Evolutionary conservation across 2,113 vertebrate species (phyloP), one percentile per base, ranked within the genome.

Genomic region (Eonycteris spelaea): DNA sequence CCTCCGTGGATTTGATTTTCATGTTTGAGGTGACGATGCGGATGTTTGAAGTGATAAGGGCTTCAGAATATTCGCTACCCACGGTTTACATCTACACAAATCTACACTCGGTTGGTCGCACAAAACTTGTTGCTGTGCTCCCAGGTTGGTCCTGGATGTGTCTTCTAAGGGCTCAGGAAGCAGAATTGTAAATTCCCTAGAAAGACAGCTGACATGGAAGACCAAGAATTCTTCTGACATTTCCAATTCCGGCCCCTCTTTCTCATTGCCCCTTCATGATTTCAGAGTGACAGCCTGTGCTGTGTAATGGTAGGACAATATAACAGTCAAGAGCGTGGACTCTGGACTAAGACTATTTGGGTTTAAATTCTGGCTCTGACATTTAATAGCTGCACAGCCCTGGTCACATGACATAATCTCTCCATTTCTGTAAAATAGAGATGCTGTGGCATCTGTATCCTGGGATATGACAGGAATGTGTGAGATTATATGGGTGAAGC

Each of bases 401-500:
- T 18, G 68, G 21, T 6, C 53, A 45, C 19, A 21, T 75, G 59
- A 57, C 2, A n/a, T 4, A 40, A 67, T 4, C 1, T 80, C 40
- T 87, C 24, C 2, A n/a, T 45, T 57, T 85, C 75, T 68, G 11
- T 40, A 45, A 85, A 35, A 55, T 4, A 67, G 68, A 38, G 67
- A 11, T 40, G 3, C 13, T 11, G 18, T 0, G 3, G 24, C 21
- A 28, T 33, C 2, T n/a, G 14, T 26, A 14, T 16, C n/a, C 7
- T 13, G 21, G 15, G 15, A 16, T 3, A 33, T 67, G 28, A 57
- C 4, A 4, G 14, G 40, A 84, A n/a, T 38, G 24, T 28, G 30
- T 91, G 70, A 48, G 15, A 43, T 67, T 45, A 61, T 19, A 38
- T 15, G 48, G 45, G 53, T 22, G 14, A 92, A 68, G 30, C 4